A percentile compares a stretch with the other conserved stretches of the same genome.
Evolutionary conservation across 1,140 invertebrate species (phyloP).

Genomic region (Lethrus apterus): DNA sequence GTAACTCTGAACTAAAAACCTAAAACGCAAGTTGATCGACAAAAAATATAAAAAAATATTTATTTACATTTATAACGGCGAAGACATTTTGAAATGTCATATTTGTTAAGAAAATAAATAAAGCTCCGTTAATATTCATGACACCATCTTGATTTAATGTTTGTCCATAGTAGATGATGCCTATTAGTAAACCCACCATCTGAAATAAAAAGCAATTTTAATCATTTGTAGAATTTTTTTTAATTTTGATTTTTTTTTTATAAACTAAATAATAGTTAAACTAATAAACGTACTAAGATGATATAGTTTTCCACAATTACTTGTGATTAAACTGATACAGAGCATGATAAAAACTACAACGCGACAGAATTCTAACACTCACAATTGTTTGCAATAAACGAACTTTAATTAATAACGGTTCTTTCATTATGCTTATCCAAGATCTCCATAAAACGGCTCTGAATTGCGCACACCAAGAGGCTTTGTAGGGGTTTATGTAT

Average conservation of each 20-base stretch:
- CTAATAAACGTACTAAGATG: too few relatives aligned
- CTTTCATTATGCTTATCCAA: constrained; percentile 79
- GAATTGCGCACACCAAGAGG: constrained; percentile 83
- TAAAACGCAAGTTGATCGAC: constrained; percentile 41
- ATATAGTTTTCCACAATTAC: too few relatives aligned
- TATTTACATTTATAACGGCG: constrained; percentile 78
- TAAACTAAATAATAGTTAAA: too few relatives aligned
- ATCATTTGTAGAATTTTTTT: too few relatives aligned
- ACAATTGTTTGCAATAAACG: constrained; percentile 83
- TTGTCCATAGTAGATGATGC: constrained; percentile 84
- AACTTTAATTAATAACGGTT: constrained; percentile 83
- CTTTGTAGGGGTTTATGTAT: constrained; percentile 57
- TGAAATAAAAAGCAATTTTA: constrained; percentile 42
- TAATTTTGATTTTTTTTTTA: too few relatives aligned
- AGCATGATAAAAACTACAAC: too few relatives aligned
- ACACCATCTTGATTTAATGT: constrained; percentile 77
- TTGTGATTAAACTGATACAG: too few relatives aligned
- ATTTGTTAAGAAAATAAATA: constrained; percentile 88
- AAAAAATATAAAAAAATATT: neutral
- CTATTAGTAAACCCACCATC: constrained; percentile 81
- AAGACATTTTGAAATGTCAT: constrained; percentile 92
- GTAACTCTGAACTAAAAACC: constrained; percentile 88
- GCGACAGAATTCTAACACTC: too few relatives aligned
- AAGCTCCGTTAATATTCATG: constrained; percentile 93
- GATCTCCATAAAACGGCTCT: constrained; percentile 83